Evolutionary conservation across 2,888 invertebrate species (phyloP).

Genomic region (Aspidiotus destructor): DNA sequence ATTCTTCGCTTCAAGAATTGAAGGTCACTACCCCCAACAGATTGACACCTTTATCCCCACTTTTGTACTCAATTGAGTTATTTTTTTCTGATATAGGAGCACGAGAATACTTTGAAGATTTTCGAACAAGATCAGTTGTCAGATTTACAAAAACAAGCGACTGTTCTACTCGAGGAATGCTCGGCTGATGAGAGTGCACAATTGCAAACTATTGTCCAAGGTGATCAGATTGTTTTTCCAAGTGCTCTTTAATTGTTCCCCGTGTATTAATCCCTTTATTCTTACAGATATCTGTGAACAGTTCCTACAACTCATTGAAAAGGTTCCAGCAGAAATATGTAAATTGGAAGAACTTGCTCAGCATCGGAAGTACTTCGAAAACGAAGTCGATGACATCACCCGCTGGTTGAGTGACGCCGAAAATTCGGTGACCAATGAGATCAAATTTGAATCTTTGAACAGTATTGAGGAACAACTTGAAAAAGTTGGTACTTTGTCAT

Average conservation of each 20-base stretch:
- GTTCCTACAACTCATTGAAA: slow-evolving; percentile 14
- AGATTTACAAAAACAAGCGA: slow-evolving; percentile 65
- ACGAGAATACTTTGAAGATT: slow-evolving; percentile 64
- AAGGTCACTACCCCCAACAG: slow-evolving; percentile 43
- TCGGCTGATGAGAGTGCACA: slow-evolving; percentile 48
- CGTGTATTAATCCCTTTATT: neutral
- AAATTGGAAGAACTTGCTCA: slow-evolving; percentile 64
- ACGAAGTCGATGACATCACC: slow-evolving; percentile 66
- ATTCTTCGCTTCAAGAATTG: slow-evolving; percentile 66
- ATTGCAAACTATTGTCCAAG: slow-evolving; percentile 39
- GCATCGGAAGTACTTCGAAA: slow-evolving; percentile 71
- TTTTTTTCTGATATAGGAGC: slow-evolving; percentile 43
- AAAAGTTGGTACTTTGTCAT: slow-evolving; percentile 46
- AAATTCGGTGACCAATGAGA: slow-evolving; percentile 69
- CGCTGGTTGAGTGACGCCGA: slow-evolving; percentile 88
- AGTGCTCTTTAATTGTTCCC: neutral
- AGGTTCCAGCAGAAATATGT: slow-evolving; percentile 46
- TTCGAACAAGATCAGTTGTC: slow-evolving; percentile 65
- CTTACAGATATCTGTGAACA: slow-evolving; percentile 19
- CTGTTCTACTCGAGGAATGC: slow-evolving; percentile 70
- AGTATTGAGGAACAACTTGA: slow-evolving; percentile 75
- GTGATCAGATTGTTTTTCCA: slow-evolving; percentile 34
- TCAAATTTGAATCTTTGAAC: slow-evolving; percentile 68
- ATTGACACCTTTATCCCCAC: too few relatives aligned
- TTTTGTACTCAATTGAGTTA: too few relatives aligned